These are phyloP conservation scores for Octonoba sinensis DNA, from an alignment of 2,888 invertebrate genomes.

Conservation along the genomic window DNA sequence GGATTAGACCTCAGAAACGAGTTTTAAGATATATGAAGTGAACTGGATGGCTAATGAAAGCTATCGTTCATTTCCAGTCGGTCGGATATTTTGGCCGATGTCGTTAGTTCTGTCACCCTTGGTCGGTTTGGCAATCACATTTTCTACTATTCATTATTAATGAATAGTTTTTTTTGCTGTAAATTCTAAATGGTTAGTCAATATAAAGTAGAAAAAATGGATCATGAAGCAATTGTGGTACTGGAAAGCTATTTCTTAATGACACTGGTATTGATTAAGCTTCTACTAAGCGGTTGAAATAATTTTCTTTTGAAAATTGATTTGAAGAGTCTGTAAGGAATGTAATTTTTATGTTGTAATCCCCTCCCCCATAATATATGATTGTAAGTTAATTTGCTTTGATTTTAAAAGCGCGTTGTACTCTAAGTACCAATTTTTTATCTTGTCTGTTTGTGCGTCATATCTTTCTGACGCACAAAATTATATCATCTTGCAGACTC, in stretches of 20 bases:
- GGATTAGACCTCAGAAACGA: neutral
- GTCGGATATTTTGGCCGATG: conserved; percentile 40
- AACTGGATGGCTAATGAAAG: conserved; percentile 31
- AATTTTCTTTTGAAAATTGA: neutral
- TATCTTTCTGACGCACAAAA: too few species aligned
- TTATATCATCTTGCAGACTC: too few species aligned
- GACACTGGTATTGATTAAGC: neutral
- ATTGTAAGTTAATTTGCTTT: too few species aligned
- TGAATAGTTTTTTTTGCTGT: conserved; percentile 40
- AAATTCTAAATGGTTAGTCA: conserved; percentile 37
- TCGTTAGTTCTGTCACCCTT: conserved; percentile 53
- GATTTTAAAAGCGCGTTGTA: too few species aligned
- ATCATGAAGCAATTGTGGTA: too few species aligned
- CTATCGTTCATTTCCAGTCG: conserved; percentile 48
- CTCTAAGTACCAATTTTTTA: too few species aligned
- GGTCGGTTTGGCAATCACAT: conserved; percentile 53
- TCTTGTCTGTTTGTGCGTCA: too few species aligned
- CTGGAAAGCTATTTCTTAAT: conserved; percentile 1
- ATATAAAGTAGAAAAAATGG: too few species aligned
- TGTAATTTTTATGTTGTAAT: too few species aligned
- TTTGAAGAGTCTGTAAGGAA: too few species aligned
- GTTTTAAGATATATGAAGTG: conserved; percentile 33
- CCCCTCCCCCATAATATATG: too few species aligned
- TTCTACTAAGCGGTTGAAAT: neutral
- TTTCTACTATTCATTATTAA: conserved; percentile 53